These are phyloP conservation scores for Ochropleura leucogaster DNA, from an alignment of 2,888 invertebrate genomes.

Conservation along the genomic window DNA sequence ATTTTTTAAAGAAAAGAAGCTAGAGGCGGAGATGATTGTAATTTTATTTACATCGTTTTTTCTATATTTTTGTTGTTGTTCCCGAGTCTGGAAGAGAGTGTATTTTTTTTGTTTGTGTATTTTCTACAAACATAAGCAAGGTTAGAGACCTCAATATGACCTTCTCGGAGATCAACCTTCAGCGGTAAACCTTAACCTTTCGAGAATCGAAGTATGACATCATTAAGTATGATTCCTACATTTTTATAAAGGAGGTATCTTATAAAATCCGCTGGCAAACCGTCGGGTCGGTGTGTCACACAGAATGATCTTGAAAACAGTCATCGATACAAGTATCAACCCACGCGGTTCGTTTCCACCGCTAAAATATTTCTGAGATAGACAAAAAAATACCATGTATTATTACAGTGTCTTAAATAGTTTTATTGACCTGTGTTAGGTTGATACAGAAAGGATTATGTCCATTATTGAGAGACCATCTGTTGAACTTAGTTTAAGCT, in stretches of 20 bases:
- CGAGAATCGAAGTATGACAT: conserved; percentile 10
- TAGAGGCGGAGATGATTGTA: background rate
- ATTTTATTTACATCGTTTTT: background rate
- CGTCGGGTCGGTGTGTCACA: conserved; percentile 54
- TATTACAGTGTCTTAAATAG: conserved; percentile 45
- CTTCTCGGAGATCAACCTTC: background rate
- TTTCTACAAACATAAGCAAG: background rate
- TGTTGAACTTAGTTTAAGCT: background rate
- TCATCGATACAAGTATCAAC: conserved; percentile 56
- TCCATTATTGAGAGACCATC: background rate
- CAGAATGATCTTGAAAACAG: conserved; percentile 63
- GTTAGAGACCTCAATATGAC: background rate
- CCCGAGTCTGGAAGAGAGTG: background rate
- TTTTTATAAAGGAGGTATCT: conserved; percentile 1
- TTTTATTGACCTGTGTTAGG: conserved; percentile 58
- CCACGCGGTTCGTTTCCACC: conserved; percentile 57
- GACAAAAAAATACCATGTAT: conserved; percentile 56
- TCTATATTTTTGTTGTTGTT: too few species aligned
- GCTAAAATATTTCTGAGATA: conserved; percentile 54
- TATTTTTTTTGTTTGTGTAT: too few species aligned
- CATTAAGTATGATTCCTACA: conserved; percentile 2
- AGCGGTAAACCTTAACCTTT: background rate
- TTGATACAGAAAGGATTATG: background rate
- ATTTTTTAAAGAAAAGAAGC: too few species aligned
- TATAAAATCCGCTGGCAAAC: conserved; percentile 22